Conservation (phyloP, 2,797 vertebrate genomes). For the Mormyrus proboscirostris region DNA sequence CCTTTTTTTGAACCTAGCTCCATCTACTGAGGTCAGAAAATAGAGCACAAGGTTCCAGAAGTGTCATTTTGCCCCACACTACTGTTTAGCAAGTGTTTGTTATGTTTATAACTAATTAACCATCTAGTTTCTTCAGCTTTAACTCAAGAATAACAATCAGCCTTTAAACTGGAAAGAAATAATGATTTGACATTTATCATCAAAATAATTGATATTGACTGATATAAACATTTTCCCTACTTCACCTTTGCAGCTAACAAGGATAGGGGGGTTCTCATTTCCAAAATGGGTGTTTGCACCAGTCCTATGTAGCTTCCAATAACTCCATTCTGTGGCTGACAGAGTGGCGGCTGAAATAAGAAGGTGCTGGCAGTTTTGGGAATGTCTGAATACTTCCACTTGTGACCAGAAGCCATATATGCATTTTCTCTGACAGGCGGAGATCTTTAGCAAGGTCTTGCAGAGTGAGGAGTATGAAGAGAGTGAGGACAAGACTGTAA, state of each 20-base stretch:
- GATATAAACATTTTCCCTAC: background rate
- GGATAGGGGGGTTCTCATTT: background rate
- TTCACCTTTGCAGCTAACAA: background rate
- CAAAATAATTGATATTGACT: background rate
- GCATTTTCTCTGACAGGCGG: conserved; percentile 62
- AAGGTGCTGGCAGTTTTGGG: background rate
- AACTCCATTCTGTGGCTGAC: background rate
- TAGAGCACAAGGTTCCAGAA: background rate
- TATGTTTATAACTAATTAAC: background rate
- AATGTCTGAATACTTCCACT: background rate
- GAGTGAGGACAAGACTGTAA: conserved; percentile 92
- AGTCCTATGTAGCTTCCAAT: background rate
- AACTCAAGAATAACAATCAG: background rate
- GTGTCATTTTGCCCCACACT: background rate
- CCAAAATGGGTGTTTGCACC: background rate
- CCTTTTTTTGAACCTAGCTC: background rate
- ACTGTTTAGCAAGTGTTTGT: background rate
- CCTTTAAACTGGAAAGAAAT: background rate
- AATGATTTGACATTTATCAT: background rate
- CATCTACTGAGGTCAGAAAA: background rate
- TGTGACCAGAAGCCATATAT: background rate
- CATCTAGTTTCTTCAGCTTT: background rate
- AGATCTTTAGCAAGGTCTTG: conserved; percentile 91
- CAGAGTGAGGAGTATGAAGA: conserved; percentile 95
- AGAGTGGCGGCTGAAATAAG: background rate